These are phyloP conservation scores for Eueides isabella DNA, from an alignment of 1,140 invertebrate species.

Conservation along the genomic window DNA sequence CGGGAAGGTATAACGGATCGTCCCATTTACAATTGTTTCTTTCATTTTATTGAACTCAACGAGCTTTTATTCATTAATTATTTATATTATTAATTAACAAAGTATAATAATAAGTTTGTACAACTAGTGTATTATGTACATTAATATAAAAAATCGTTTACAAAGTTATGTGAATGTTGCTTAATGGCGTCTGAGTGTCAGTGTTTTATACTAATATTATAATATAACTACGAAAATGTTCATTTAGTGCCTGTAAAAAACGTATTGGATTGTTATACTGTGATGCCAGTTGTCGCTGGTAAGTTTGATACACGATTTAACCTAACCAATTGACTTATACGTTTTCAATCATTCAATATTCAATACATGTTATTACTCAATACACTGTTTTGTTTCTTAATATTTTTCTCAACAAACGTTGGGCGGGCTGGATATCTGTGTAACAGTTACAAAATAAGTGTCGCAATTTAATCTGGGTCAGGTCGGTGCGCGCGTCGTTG, in stretches of 20 bases:
- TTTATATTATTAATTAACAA: conserved; percentile 55
- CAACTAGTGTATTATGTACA: conserved; percentile 39
- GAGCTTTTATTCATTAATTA: conserved; percentile 60
- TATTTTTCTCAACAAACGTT: conserved; percentile 55
- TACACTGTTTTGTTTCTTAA: conserved; percentile 21
- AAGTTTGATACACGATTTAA: conserved; percentile 34
- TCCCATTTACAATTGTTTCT: conserved; percentile 51
- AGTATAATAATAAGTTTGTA: conserved; percentile 16
- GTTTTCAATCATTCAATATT: not conserved
- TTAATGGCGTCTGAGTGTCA: conserved; percentile 64
- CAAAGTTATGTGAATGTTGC: conserved; percentile 52
- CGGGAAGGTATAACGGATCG: conserved; percentile 61
- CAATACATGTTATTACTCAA: not conserved
- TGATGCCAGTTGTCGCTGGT: conserved; percentile 61
- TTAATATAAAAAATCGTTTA: conserved; percentile 40
- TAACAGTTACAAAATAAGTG: conserved; percentile 46
- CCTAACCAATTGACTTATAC: not conserved
- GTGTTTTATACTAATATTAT: conserved; percentile 34
- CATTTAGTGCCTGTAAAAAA: conserved; percentile 52
- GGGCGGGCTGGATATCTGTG: conserved; percentile 62
- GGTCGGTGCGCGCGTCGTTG: conserved; percentile 61
- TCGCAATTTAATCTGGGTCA: conserved; percentile 72
- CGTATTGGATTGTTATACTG: conserved; percentile 50
- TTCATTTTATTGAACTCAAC: conserved; percentile 48
- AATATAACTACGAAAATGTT: conserved; percentile 51